These are phyloP conservation scores for Pseudoips prasinana DNA, from an alignment of 2,888 invertebrate species.

Conservation along the genomic window DNA sequence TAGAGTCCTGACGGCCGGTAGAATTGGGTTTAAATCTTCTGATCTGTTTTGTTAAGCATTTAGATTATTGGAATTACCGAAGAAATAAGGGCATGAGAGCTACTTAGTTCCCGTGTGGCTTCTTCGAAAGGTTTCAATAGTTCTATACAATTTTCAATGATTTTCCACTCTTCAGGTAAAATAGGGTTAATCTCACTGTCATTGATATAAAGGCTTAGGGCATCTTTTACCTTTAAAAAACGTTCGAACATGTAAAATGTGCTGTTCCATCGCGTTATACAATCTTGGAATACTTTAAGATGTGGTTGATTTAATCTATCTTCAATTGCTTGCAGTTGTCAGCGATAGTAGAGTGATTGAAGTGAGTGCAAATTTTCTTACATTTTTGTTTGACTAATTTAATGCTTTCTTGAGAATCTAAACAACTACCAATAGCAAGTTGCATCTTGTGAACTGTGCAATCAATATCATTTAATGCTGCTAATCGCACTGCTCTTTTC, in stretches of 20 bases:
- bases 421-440: conserved; percentile 21
- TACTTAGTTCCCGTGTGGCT: conserved; percentile 19
- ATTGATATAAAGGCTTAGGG: conserved; percentile 10
- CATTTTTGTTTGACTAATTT: conserved; percentile 29
- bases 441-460: conserved; percentile 33
- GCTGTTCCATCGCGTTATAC: conserved; percentile 16
- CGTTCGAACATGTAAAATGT: conserved; percentile 15
- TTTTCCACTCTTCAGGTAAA: conserved; percentile 24
- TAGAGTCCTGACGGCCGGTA: too few relatives aligned
- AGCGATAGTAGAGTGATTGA: conserved; percentile 36
- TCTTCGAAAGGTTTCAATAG: conserved; percentile 24
- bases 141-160: conserved; percentile 11
- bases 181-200: conserved; percentile 19
- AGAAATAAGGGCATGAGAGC: conserved; percentile 18
- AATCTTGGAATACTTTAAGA: conserved; percentile 16
- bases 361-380: conserved; percentile 30
- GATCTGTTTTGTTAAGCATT: neutral
- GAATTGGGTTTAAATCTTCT: too few relatives aligned
- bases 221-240: conserved; percentile 14
- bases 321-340: conserved; percentile 27
- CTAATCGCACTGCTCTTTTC: conserved; percentile 27
- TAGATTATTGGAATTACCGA: conserved; percentile 22
- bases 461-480: conserved; percentile 19
- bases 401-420: conserved; percentile 25
- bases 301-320: conserved; percentile 20